A percentile compares a stretch with the other conserved stretches of the same genome.
Evolutionary conservation across 2,113 vertebrate species (phyloP).

Genomic region (Aegotheles bennettii): DNA sequence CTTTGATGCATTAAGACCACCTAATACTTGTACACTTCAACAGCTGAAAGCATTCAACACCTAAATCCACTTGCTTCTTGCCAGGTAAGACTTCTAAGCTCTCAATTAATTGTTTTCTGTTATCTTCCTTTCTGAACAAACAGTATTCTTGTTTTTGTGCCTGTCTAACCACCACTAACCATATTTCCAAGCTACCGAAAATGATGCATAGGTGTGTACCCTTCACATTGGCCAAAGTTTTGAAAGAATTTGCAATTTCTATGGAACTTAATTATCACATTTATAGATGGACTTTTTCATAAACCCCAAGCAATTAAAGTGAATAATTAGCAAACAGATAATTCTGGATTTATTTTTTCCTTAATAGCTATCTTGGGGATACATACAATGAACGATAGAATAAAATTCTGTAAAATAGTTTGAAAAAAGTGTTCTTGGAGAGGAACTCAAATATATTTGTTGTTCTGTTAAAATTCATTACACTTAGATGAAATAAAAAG

Average conservation of each 20-base stretch:
- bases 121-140: not conserved
- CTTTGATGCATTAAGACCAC: rapidly evolving
- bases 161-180: not conserved
- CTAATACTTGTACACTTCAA: not conserved
- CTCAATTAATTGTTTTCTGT: not conserved
- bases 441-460: not conserved
- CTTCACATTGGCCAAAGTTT: not conserved
- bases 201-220: not conserved
- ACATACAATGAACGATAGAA: not conserved
- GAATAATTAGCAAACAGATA: not conserved
- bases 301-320: not conserved
- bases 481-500: not conserved
- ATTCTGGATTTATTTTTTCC: not conserved
- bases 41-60: not conserved
- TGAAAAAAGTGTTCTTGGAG: not conserved
- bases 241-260: not conserved
- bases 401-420: not conserved
- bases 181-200: not conserved
- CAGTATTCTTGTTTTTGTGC: not conserved
- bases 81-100: not conserved
- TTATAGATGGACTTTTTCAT: not conserved
- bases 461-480: not conserved
- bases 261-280: not conserved
- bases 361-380: not conserved
- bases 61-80: not conserved